Percentiles rank a stretch among this genome's conserved stretches.
These are phyloP conservation scores for Allygus modestus DNA, from an alignment of 2,888 invertebrate genomes.

Conservation along the genomic window DNA sequence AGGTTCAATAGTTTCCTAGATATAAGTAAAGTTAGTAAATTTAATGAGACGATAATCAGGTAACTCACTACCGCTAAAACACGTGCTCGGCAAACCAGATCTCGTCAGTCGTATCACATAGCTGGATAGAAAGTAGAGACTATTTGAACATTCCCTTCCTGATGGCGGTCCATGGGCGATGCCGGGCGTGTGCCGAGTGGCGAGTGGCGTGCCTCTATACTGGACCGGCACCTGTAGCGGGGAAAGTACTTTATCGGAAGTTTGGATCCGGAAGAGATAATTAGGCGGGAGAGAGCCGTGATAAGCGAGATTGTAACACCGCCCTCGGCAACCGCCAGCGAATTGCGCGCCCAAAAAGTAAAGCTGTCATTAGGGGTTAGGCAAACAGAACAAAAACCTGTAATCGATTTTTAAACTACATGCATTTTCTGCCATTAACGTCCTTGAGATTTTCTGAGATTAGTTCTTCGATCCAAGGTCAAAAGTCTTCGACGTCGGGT, in stretches of 20 bases:
- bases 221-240: constrained; percentile 22
- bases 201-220: neutral
- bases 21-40: too few relatives aligned
- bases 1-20: too few relatives aligned
- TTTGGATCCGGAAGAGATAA: constrained; percentile 49
- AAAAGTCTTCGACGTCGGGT: too few relatives aligned
- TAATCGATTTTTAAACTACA: neutral
- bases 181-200: constrained; percentile 16
- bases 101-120: constrained; percentile 14
- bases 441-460: neutral
- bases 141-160: neutral
- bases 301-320: neutral
- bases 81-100: neutral
- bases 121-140: constrained; percentile 10
- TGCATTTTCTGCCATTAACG: neutral
- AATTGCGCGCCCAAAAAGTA: constrained; percentile 7
- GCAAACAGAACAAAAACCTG: constrained; percentile 5
- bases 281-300: constrained; percentile 21
- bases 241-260: constrained; percentile 55
- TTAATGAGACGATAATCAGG: too few relatives aligned
- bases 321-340: neutral
- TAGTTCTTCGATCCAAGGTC: neutral
- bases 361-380: neutral
- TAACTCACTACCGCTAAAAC: too few relatives aligned
- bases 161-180: neutral